A percentile compares a stretch with the other conserved stretches of the same genome.
Conservation (phyloP, 2,888 invertebrate species). For the Macaria liturata region DNA sequence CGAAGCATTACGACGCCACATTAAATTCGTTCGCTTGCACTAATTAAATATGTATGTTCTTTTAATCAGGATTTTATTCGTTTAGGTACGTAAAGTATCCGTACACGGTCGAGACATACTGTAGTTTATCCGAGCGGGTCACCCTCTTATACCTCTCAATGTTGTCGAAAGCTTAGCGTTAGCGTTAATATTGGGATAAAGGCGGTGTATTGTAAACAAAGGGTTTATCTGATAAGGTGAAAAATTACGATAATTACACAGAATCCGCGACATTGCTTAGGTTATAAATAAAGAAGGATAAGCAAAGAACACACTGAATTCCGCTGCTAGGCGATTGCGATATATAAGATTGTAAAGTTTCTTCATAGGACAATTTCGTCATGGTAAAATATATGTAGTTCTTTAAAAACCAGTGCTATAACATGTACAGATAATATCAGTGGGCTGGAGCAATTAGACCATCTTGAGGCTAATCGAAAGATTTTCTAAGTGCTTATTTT, state of each 20-base stretch:
- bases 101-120: conserved; percentile 36
- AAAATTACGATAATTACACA: conserved; percentile 59
- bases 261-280: conserved; percentile 54
- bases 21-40: conserved; percentile 41
- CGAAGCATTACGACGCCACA: conserved; percentile 64
- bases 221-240: conserved; percentile 61
- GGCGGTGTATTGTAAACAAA: conserved; percentile 58
- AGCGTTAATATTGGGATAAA: conserved; percentile 60
- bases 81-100: conserved; percentile 12
- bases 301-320: conserved; percentile 52
- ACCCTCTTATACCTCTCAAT: conserved; percentile 58
- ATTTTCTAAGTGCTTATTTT: too few relatives aligned
- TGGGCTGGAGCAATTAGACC: too few relatives aligned
- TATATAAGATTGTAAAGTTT: conserved; percentile 16
- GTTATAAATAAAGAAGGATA: conserved; percentile 61
- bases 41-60: conserved; percentile 8
- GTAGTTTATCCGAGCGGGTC: conserved; percentile 38
- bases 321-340: conserved; percentile 35
- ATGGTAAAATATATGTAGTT: too few relatives aligned
- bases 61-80: conserved; percentile 15
- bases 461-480: too few relatives aligned
- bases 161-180: conserved; percentile 58
- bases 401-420: too few relatives aligned
- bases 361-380: too few relatives aligned
- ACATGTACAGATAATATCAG: too few relatives aligned